Conservation (phyloP, 2,797 vertebrate species). For the Scarus forsteni region DNA sequence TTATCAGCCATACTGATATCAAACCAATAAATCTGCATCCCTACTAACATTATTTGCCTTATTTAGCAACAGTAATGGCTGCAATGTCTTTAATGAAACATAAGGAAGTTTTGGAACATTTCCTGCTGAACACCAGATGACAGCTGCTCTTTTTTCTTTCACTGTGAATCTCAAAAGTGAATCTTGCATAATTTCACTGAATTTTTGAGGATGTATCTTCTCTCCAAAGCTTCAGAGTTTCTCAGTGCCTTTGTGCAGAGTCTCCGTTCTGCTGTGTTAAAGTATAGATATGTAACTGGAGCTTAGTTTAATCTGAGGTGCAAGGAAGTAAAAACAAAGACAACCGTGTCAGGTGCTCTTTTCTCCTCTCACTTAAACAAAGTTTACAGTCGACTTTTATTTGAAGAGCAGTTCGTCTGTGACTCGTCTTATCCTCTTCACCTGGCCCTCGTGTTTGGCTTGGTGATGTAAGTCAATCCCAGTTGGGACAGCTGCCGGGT, state of each 20-base stretch:
- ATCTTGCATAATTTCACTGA: constrained; percentile 13
- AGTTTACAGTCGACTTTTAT: constrained; percentile 8
- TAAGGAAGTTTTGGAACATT: not conserved
- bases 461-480: constrained; percentile 22
- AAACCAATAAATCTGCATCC: too few species aligned
- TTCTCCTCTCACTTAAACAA: not conserved
- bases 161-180: constrained; percentile 27
- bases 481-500: constrained; percentile 41
- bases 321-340: constrained; percentile 18
- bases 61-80: not conserved
- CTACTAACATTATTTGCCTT: too few species aligned
- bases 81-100: not conserved
- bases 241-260: constrained; percentile 6
- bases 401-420: constrained; percentile 3
- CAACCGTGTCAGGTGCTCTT: not conserved
- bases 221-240: constrained; percentile 21
- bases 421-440: constrained; percentile 9
- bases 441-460: constrained; percentile 22
- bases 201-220: constrained; percentile 3
- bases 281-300: not conserved
- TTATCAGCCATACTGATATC: too few species aligned
- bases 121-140: constrained; percentile 1
- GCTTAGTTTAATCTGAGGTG: constrained; percentile 22
- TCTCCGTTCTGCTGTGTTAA: constrained; percentile 12
- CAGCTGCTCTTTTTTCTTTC: constrained; percentile 28